Base-by-base conservation (phyloP, 2,113 vertebrate species). In the Geococcyx californianus region DNA sequence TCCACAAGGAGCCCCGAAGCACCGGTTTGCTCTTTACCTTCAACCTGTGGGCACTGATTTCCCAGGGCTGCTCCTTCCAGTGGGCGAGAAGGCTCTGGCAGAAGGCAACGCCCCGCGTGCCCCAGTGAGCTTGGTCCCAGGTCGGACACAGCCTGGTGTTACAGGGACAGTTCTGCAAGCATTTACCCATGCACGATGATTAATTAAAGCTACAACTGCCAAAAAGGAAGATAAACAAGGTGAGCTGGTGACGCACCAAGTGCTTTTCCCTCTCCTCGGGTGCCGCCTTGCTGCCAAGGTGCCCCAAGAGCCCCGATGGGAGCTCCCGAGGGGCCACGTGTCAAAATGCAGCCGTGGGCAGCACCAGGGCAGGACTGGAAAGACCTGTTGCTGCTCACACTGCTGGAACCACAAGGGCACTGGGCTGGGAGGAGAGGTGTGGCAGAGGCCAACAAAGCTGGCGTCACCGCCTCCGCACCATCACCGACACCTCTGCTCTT, bases 111-210 rank as follows among this genome's bases (percentile, higher is more conserved):
- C 33, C 47, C 34, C 2, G 14, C 0, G 14, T 1, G 21, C 13
- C 54, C 58, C 11, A 3, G 34, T 1, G 7, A 40, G 54, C 55
- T 34, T 1, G 1, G 28, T 45, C 28, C 25, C 3, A 1, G 42
- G 16, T 29, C 0, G 1, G 29, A 2, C 24, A 4, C 34, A 44
- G n/a, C 49, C 60, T 4, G 28, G 12, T 1, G 3, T 25, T 60
- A 4, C 55, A 0, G 34, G 15, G 83, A 25, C 18, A 0, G 44
- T 12, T 16, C 52, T 33, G 8, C 16, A 47, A 25, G 52, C 24
- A 0, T 4, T 25, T 4, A 1, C 56, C 3, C 0, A 20, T 7
- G 44, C 1, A 7, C 4, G 0, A 2, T 3, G 64, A 73, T 42
- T 34, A 18, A 77, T 26, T 36, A 54, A 3, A 78, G 62, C 72